Percentiles rank a stretch among this genome's conserved stretches.
phyloP scores from a whole-genome alignment of 2,113 vertebrate genomes.

The Rhadina sibilatrix region DNA sequence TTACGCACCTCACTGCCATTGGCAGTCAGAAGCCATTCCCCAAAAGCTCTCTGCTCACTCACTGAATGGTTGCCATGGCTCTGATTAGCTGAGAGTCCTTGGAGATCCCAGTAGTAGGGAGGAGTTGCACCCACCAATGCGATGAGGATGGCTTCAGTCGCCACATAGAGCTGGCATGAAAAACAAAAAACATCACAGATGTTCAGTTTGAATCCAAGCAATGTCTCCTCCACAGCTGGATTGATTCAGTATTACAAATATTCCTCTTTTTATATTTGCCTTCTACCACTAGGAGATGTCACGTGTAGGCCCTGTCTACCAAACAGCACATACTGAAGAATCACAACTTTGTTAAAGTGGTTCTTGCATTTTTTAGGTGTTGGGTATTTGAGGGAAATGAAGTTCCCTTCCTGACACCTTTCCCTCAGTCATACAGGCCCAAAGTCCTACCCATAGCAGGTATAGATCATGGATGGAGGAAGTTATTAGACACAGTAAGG shows the following conservation, averaged over 20 bases:
- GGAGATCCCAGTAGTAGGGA: constrained; percentile 77
- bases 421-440: background rate
- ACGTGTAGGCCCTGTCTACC: background rate
- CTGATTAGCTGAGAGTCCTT: constrained; percentile 52
- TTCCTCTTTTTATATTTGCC: background rate
- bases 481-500: background rate
- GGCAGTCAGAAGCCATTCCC: constrained; percentile 73
- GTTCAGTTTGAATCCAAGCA: background rate
- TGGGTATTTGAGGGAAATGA: background rate
- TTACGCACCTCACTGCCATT: constrained; percentile 70
- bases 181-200: constrained; percentile 2
- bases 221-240: background rate
- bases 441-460: background rate
- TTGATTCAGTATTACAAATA: background rate
- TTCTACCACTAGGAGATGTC: background rate
- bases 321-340: background rate
- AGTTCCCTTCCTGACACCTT: background rate
- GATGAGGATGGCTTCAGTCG: constrained; percentile 78
- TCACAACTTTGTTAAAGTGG: background rate
- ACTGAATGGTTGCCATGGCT: constrained; percentile 65
- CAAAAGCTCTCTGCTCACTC: constrained; percentile 43
- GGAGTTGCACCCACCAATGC: constrained; percentile 76
- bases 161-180: constrained; percentile 74
- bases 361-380: background rate
- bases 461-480: background rate